These are phyloP conservation scores for Drosophila diplacantha DNA, from an alignment of 2,888 invertebrate genomes.

Conservation along the genomic window DNA sequence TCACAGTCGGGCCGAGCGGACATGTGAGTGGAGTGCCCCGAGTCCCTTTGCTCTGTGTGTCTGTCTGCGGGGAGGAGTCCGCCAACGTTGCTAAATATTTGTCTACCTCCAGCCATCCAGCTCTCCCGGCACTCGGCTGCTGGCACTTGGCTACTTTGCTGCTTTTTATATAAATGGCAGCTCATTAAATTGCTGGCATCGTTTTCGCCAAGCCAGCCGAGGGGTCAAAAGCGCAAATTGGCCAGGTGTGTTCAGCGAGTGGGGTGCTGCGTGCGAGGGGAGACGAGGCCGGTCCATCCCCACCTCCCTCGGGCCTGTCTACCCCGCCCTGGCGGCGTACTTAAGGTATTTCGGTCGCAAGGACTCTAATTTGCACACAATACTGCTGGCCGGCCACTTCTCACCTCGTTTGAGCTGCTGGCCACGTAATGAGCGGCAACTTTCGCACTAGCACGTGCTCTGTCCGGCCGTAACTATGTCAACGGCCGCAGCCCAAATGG, in stretches of 20 bases:
- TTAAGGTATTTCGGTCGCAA: conserved; percentile 36
- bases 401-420: conserved; percentile 64
- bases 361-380: conserved; percentile 64
- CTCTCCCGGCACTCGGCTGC: not conserved
- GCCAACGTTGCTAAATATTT: conserved; percentile 67
- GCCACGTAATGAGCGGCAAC: conserved; percentile 71
- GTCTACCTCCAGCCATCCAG: conserved; percentile 51
- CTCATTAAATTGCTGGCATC: conserved; percentile 70
- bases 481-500: conserved; percentile 29
- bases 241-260: conserved; percentile 40
- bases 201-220: conserved; percentile 45
- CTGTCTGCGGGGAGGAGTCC: conserved; percentile 25
- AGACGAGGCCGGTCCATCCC: not conserved
- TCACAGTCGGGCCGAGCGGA: conserved; percentile 54
- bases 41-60: conserved; percentile 25
- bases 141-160: conserved; percentile 56
- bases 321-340: conserved; percentile 20
- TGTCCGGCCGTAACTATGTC: conserved; percentile 57
- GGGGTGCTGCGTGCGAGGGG: conserved; percentile 7
- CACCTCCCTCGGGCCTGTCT: conserved; percentile 1
- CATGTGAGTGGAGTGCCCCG: conserved; percentile 47
- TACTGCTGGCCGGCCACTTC: conserved; percentile 41
- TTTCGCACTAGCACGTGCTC: conserved; percentile 63
- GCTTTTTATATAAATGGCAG: conserved; percentile 67
- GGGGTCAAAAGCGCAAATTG: conserved; percentile 59